Base-by-base conservation (phyloP, 2,888 invertebrate species). In the Campoletis raptor region DNA sequence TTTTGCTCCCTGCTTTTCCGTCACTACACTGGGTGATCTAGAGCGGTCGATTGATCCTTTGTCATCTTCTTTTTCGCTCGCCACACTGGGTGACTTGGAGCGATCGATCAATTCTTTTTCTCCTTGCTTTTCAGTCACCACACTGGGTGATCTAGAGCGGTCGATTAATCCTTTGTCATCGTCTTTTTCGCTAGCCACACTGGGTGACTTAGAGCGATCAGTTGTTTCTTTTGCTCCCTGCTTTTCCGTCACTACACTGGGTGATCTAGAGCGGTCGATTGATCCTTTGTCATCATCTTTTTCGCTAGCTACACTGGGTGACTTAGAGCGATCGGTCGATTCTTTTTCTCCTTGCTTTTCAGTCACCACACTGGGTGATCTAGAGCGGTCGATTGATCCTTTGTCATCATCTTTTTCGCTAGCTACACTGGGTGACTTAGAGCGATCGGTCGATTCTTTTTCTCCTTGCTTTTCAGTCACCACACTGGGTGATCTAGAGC, bases 221-320 rank as follows among this genome's bases (percentile, higher is more conserved):
- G 15, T 0, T 1, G 70, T 57, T 73, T 77, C 82, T 66, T 81
- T 85, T n/a, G 85, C 87, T 10, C 81, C 78, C 6, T 15, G 83
- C 79, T 78, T 81, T 9, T 80, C 69, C 30, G 12, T 21, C n/a
- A 18, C 69, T 37, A 76, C 24, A 64, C 80, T 78, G 18, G 70
- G n/a, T n/a, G 69, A 77, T 61, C 81, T 78, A 10, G 45, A 80
- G 45, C 66, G 48, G 9, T 24, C 67, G 18, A 12, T 54, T 3
- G n/a, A n/a, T 12, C 45, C 64, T 24, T 52, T 24, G 40, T 42
- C 54, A 21, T 30, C n/a, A 8, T 83, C 8, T 61, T 85, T 83
- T 18, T 86, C 89, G 66, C 80, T 40, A 21, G 76, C 77, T 72
- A 85, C 61, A 37, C 81, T 82, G 2, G 66, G 64, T 9, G 81